Base-by-base conservation (phyloP, 2,113 vertebrate species). In the Marcusenius ussheri region DNA sequence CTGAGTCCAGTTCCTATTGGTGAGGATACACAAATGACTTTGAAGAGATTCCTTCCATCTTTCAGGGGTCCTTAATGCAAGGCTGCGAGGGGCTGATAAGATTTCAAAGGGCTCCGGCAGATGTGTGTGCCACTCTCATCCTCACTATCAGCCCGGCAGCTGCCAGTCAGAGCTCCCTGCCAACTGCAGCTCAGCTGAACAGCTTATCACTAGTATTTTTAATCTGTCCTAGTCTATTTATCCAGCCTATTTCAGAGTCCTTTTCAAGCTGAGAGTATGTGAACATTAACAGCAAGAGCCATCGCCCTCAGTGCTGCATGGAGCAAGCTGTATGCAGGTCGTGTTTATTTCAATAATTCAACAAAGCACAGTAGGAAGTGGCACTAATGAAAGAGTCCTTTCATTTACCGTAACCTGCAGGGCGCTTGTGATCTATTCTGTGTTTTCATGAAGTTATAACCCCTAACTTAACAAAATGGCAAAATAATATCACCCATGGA, bases 1-100 rank as follows among this genome's bases (percentile, higher is more conserved):
- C 49, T 19, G 31, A 83, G 93, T 93, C 62, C 10, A 47, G 62
- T 56, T 92, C 86, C 88, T 87, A 90, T 89, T 90, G 93, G 85
- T 91, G 83, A 85, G 89, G 62, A 84, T n/a, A n/a, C 39, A 46
- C 83, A 90, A 89, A 85, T 58, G 56, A 58, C 47, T 88, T 83
- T 90, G 50, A 58, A 83, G 27, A 56, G 74, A 88, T 51, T 56
- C 46, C 27, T 42, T 80, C 58, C 39, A 35, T n/a, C 47, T 88
- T 90, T 53, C 86, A 56, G 86, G 45, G 77, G 66, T 21, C 31
- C 47, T 80, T 49, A 85, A n/a, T 62, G 39, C 31, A 62, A 27
- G 35, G n/a, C 56, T 70, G 83, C 45, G 15, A 66, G 74, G 9
- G 24, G 70, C 42, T 88, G 90, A 84, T 90, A 56, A 53, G n/a